A percentile compares a stretch with the other conserved stretches of the same genome.
Evolutionary conservation across 2,113 vertebrate species (phyloP).

Genomic region (Mustelus asterias): DNA sequence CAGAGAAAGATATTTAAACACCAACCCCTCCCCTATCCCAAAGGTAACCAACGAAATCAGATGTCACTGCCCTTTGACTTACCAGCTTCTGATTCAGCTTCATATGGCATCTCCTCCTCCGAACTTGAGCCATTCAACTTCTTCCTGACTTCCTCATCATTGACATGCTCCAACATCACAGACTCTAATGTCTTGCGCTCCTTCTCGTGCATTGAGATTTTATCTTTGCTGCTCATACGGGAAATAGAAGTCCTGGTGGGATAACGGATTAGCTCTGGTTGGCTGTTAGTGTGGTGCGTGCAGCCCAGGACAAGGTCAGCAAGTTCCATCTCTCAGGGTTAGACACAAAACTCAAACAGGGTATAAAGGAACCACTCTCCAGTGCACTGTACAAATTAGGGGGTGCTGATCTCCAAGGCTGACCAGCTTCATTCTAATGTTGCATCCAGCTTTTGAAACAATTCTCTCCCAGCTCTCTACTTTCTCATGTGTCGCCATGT

Average conservation of each 20-base stretch:
- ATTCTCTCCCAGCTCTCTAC: neutral
- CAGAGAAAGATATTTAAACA: neutral
- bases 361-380: conserved; percentile 31
- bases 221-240: conserved; percentile 73
- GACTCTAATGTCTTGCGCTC: conserved; percentile 62
- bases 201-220: conserved; percentile 65
- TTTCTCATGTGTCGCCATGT: neutral
- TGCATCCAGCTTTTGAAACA: neutral
- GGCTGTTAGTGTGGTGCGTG: conserved; percentile 50
- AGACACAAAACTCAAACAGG: conserved; percentile 44
- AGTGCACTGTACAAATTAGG: neutral
- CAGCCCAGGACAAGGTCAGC: conserved; percentile 21
- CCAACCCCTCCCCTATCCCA: neutral
- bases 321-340: conserved; percentile 50
- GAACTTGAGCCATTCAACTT: conserved; percentile 70
- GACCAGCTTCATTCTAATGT: neutral
- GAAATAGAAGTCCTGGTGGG: conserved; percentile 70
- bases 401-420: neutral
- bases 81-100: conserved; percentile 59
- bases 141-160: conserved; percentile 53
- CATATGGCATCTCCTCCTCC: conserved; percentile 49
- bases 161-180: conserved; percentile 57
- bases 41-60: neutral
- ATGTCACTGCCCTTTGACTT: neutral
- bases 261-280: conserved; percentile 46